A percentile compares a stretch with the other conserved stretches of the same genome.
These are phyloP conservation scores for Diachasma alloeum DNA, from an alignment of 1,140 invertebrate species.

Conservation along the genomic window DNA sequence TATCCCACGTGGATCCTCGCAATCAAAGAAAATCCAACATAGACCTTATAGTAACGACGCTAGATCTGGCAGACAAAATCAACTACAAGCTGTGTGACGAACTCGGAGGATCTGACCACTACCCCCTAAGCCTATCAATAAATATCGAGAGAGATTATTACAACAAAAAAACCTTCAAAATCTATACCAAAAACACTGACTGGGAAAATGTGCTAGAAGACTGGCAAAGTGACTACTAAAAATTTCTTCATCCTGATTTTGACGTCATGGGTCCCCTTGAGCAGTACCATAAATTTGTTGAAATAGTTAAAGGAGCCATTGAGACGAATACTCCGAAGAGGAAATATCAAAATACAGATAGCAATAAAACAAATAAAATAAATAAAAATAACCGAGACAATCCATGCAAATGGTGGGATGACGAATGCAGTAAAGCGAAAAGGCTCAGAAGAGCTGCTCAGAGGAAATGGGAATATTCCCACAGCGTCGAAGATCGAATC, in stretches of 20 bases:
- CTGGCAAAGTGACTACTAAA: neutral
- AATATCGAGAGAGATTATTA: neutral
- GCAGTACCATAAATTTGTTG: neutral
- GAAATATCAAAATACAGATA: too few species aligned
- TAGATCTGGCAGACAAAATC: conserved; percentile 5
- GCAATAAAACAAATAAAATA: neutral
- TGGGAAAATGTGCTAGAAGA: neutral
- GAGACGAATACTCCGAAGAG: neutral
- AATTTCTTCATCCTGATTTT: neutral
- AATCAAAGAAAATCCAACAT: conserved; percentile 10
- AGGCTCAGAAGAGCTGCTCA: neutral
- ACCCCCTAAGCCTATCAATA: conserved; percentile 11
- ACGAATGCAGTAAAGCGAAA: neutral
- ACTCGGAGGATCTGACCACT: conserved; percentile 13
- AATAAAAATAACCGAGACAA: neutral
- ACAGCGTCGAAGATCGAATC: neutral
- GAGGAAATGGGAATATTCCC: neutral
- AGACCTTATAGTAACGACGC: conserved; percentile 16
- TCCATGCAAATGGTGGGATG: conserved; percentile 16
- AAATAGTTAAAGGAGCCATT: neutral
- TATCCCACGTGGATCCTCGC: neutral
- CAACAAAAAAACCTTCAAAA: conserved; percentile 14
- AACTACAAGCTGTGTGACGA: neutral
- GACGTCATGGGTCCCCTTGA: neutral
- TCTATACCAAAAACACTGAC: too few species aligned